phyloP scores from a whole-genome alignment of 2,888 invertebrate species.

The Spodoptera exigua region DNA sequence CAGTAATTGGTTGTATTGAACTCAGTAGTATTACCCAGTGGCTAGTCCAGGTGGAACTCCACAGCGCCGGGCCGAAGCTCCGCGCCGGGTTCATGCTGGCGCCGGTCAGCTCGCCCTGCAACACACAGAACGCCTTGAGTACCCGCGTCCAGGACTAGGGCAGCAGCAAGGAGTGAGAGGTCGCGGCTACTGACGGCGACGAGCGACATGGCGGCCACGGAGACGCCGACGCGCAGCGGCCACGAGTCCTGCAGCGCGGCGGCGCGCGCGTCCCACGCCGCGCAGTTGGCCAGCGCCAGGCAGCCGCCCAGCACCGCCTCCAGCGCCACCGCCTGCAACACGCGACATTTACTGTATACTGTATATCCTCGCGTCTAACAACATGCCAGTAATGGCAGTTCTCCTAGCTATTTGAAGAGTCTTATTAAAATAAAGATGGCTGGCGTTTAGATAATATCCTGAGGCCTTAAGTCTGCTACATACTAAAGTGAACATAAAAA shows the following conservation, averaged over 20 bases:
- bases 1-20: too few relatives aligned
- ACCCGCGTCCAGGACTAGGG: not conserved
- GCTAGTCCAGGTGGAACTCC: slow-evolving; percentile 88
- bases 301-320: slow-evolving; percentile 91
- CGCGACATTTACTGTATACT: too few relatives aligned
- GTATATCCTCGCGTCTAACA: too few relatives aligned
- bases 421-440: too few relatives aligned
- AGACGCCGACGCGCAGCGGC: slow-evolving; percentile 91
- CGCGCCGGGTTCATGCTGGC: slow-evolving; percentile 93
- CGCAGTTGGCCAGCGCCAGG: slow-evolving; percentile 91
- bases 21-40: slow-evolving; percentile 92
- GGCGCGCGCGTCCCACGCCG: slow-evolving; percentile 92
- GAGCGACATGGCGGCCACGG: slow-evolving; percentile 90
- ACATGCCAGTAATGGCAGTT: too few relatives aligned
- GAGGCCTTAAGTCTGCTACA: too few relatives aligned
- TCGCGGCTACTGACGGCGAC: slow-evolving; percentile 87
- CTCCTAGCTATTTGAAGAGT: too few relatives aligned
- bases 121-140: not conserved
- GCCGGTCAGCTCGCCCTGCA: slow-evolving; percentile 92
- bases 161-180: not conserved
- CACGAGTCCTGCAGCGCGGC: slow-evolving; percentile 90
- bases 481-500: too few relatives aligned
- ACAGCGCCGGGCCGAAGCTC: slow-evolving; percentile 92
- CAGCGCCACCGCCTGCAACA: slow-evolving; percentile 85
- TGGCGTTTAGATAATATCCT: too few relatives aligned